Percentiles rank a stretch among this genome's conserved stretches.
phyloP scores from a whole-genome alignment of 2,888 invertebrate genomes.

The Drosophila picticornis region DNA sequence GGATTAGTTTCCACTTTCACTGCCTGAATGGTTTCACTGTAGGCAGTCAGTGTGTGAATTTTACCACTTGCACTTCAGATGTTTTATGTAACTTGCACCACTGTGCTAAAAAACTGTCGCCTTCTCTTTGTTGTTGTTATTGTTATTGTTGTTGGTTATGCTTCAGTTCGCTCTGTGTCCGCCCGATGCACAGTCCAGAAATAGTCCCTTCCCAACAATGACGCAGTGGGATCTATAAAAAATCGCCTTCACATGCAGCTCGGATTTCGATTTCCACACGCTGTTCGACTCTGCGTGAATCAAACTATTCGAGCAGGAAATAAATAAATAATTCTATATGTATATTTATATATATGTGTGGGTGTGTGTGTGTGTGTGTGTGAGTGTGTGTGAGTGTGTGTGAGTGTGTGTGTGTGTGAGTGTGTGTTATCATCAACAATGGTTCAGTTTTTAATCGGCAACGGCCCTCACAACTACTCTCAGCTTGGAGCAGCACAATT shows the following conservation, averaged over 20 bases:
- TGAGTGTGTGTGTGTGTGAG: not conserved
- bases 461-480: not conserved
- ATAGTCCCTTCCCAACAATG: slow-evolving; percentile 31
- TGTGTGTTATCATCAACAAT: not conserved
- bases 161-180: not conserved
- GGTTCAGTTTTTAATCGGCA: not conserved
- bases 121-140: not conserved
- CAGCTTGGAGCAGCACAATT: not conserved
- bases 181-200: slow-evolving; percentile 20
- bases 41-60: not conserved
- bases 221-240: slow-evolving; percentile 46
- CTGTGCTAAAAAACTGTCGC: slow-evolving; percentile 30
- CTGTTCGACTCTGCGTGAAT: slow-evolving; percentile 26
- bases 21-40: not conserved
- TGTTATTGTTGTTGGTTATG: not conserved
- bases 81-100: slow-evolving; percentile 28
- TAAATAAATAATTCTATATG: slow-evolving; percentile 1
- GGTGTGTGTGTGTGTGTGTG: not conserved
- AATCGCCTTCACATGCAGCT: slow-evolving; percentile 68
- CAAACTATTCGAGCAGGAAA: slow-evolving; percentile 22
- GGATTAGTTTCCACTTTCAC: not conserved
- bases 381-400: not conserved
- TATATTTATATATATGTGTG: too few relatives aligned
- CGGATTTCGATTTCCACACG: slow-evolving; percentile 54
- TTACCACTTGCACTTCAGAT: not conserved